A percentile compares a stretch with the other conserved stretches of the same genome.
Conservation (phyloP, 2,113 vertebrate genomes). For the Stegostoma tigrinum region DNA sequence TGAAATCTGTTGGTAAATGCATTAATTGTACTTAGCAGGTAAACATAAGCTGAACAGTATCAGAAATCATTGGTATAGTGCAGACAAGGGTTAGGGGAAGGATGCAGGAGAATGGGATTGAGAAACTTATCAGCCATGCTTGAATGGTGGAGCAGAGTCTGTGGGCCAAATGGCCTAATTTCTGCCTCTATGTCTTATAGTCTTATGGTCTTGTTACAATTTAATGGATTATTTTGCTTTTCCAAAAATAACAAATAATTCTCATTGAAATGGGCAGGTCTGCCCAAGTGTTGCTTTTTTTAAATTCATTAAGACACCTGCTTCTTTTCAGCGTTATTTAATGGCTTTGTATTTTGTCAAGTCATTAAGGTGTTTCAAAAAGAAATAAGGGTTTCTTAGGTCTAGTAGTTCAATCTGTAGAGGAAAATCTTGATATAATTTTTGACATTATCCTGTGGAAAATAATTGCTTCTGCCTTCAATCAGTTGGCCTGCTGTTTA, state of each 20-base stretch:
- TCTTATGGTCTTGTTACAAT: too few species aligned
- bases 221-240: background rate
- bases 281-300: background rate
- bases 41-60: background rate
- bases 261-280: background rate
- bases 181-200: too few species aligned
- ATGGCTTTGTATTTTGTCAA: background rate
- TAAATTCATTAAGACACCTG: background rate
- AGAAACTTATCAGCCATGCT: too few species aligned
- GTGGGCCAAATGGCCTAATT: too few species aligned
- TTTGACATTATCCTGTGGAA: background rate
- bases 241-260: background rate
- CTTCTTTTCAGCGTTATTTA: background rate
- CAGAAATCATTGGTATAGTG: background rate
- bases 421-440: background rate
- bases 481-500: too few species aligned
- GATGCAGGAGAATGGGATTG: too few species aligned
- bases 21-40: background rate
- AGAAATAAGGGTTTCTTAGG: background rate
- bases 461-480: background rate
- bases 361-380: background rate
- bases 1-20: background rate
- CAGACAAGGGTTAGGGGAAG: too few species aligned
- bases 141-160: too few species aligned
- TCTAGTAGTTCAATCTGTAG: background rate